These are phyloP conservation scores for Enteromius radiatus DNA, from an alignment of 2,797 vertebrate species.

Conservation along the genomic window DNA sequence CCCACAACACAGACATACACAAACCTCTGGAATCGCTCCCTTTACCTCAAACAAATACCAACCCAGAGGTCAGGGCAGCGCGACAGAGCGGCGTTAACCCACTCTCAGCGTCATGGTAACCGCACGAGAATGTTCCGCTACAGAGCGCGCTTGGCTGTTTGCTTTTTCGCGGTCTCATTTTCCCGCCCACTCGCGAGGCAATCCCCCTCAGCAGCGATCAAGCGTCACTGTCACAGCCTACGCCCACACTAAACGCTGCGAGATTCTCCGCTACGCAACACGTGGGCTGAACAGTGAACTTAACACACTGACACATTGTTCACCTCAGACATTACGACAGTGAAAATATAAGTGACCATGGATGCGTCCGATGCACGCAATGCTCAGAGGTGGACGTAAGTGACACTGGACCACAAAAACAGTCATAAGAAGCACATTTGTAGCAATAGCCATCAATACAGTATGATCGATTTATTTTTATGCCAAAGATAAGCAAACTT, in stretches of 20 bases:
- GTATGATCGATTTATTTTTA: neutral
- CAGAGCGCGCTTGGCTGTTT: conserved; percentile 3
- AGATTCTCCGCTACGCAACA: conserved; percentile 33
- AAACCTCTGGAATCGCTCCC: conserved; percentile 51
- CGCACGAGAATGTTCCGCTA: conserved; percentile 51
- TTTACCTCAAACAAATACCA: conserved; percentile 50
- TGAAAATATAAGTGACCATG: neutral
- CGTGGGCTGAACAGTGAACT: conserved; percentile 23
- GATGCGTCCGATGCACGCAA: too few relatives aligned
- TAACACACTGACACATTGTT: conserved; percentile 25
- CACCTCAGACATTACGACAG: neutral
- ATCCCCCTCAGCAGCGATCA: conserved; percentile 52
- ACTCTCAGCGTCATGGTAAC: conserved; percentile 59
- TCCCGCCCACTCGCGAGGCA: conserved; percentile 58
- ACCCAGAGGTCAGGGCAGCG: conserved; percentile 45
- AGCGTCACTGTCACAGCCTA: conserved; percentile 42
- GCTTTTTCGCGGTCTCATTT: conserved; percentile 21
- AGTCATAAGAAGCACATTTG: neutral
- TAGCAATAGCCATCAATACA: neutral
- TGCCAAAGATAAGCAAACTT: neutral
- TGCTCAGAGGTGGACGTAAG: neutral
- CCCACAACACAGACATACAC: conserved; percentile 38
- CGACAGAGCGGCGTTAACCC: conserved; percentile 41
- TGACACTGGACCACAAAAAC: neutral
- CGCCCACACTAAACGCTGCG: conserved; percentile 37